Conservation (phyloP, 2,888 invertebrate genomes). For the Polydesmus complanatus region DNA sequence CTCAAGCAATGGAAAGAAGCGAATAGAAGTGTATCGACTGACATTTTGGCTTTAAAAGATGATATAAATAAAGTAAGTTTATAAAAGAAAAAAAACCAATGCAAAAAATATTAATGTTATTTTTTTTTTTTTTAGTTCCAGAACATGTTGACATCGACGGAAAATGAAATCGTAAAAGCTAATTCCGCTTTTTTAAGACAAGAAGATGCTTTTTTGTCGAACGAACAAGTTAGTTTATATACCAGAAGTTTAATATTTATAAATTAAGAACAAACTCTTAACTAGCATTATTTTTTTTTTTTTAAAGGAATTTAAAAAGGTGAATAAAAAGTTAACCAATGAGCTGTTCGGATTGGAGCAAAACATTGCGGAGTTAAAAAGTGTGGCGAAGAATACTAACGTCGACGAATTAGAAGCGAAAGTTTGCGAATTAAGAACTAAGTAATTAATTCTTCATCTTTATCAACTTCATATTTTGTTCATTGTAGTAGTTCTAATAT, state of each 20-base stretch:
- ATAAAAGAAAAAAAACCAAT: conserved; percentile 8
- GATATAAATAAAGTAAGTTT: conserved; percentile 4
- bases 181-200: not conserved
- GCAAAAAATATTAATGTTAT: not conserved
- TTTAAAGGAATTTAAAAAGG: not conserved
- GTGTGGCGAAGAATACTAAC: not conserved
- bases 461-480: no score
- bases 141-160: not conserved
- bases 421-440: not conserved
- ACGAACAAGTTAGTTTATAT: not conserved
- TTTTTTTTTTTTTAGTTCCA: not conserved
- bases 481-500: no score
- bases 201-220: not conserved
- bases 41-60: not conserved
- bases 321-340: not conserved
- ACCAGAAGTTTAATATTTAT: not conserved
- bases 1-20: conserved; percentile 5
- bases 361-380: not conserved
- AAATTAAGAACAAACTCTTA: no score
- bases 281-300: no score
- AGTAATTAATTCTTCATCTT: no score
- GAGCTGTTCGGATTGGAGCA: not conserved
- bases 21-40: not conserved
- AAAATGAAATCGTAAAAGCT: not conserved
- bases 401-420: not conserved